phyloP scores from a whole-genome alignment of 2,888 invertebrate species.

The Polydrusus pterygomalis region DNA sequence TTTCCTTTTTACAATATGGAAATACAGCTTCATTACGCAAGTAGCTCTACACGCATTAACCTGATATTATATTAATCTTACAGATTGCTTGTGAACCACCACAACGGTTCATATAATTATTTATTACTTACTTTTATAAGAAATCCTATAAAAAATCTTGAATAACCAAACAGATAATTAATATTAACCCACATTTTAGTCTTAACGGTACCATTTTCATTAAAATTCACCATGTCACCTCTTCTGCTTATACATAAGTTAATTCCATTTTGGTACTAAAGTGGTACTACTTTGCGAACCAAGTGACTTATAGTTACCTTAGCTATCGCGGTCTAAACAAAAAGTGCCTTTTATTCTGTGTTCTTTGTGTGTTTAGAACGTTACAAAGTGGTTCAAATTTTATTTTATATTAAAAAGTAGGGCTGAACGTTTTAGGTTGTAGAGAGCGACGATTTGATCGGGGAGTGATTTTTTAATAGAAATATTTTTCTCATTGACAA shows the following conservation, averaged over 20 bases:
- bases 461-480: too few species aligned
- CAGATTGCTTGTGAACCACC: too few species aligned
- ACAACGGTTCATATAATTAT: too few species aligned
- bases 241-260: slow-evolving; percentile 25
- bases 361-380: not conserved
- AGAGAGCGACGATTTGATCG: not conserved
- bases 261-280: slow-evolving; percentile 24
- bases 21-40: too few species aligned
- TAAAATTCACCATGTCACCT: slow-evolving; percentile 35
- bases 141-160: not conserved
- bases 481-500: not conserved
- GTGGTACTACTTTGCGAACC: slow-evolving; percentile 9
- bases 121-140: not conserved
- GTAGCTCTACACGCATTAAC: too few species aligned
- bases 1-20: too few species aligned
- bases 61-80: too few species aligned
- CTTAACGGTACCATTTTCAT: slow-evolving; percentile 39
- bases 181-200: slow-evolving; percentile 39
- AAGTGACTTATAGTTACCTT: not conserved
- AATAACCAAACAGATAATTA: not conserved
- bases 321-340: slow-evolving; percentile 5
- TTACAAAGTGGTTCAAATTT: not conserved
- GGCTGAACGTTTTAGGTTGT: not conserved
- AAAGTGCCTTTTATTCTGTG: too few species aligned
- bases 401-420: slow-evolving; percentile 6